Evolutionary conservation across 2,888 invertebrate genomes (phyloP).

Genomic region (Synanthedon tipuliformis): DNA sequence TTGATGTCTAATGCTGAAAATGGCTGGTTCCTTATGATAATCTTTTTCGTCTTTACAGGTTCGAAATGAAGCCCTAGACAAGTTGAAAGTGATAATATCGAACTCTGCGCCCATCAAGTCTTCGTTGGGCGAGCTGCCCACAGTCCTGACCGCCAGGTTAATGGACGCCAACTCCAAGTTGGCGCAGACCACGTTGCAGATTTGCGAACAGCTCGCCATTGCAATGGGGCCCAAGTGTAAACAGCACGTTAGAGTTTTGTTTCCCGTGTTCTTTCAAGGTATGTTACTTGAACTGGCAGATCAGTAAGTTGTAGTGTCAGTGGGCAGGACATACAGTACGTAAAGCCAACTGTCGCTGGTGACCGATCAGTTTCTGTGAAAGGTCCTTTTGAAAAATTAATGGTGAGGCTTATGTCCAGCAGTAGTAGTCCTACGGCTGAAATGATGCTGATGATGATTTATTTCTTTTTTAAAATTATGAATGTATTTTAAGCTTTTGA

Average conservation of each 20-base stretch:
- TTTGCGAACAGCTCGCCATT: conserved; percentile 84
- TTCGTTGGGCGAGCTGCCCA: conserved; percentile 85
- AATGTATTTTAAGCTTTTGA: too few species aligned
- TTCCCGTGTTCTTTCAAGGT: conserved; percentile 91
- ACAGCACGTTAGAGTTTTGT: conserved; percentile 81
- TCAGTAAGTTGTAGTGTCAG: too few species aligned
- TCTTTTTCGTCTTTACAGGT: conserved; percentile 37
- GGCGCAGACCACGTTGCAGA: conserved; percentile 83
- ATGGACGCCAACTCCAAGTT: conserved; percentile 94
- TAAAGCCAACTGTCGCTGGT: too few species aligned
- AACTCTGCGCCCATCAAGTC: conserved; percentile 86
- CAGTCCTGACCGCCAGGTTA: conserved; percentile 80
- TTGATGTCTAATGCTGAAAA: neutral
- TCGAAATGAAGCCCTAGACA: conserved; percentile 79
- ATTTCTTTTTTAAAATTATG: too few species aligned
- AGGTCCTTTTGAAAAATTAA: too few species aligned
- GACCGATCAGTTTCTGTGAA: too few species aligned
- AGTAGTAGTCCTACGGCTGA: too few species aligned
- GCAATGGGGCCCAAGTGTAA: conserved; percentile 88
- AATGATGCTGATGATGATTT: too few species aligned
- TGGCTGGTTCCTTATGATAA: neutral
- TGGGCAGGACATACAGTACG: too few species aligned
- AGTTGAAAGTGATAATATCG: conserved; percentile 76
- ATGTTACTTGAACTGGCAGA: conserved; percentile 2
- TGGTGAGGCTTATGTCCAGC: too few species aligned